These are phyloP conservation scores for Alca torda DNA, from an alignment of 2,797 vertebrate genomes.

Conservation along the genomic window DNA sequence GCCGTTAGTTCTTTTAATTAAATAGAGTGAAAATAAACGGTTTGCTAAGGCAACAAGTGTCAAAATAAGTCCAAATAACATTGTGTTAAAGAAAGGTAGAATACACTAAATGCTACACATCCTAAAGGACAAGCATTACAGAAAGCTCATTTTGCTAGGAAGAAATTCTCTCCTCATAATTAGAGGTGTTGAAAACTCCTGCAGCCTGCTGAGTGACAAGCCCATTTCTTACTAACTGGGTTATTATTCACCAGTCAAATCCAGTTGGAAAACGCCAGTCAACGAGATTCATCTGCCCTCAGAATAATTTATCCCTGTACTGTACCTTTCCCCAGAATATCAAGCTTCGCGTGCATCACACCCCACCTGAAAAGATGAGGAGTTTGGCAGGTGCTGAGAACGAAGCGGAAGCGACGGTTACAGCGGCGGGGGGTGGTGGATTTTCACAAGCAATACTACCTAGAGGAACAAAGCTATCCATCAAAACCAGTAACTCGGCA, in stretches of 20 bases:
- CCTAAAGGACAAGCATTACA: background rate
- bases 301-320: background rate
- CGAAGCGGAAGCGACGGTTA: background rate
- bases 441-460: background rate
- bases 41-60: background rate
- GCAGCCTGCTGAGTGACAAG: background rate
- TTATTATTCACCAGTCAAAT: background rate
- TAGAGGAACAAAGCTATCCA: background rate
- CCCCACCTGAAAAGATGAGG: background rate
- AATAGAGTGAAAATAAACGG: background rate
- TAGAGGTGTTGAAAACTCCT: background rate
- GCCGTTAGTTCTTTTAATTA: background rate
- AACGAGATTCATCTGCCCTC: background rate
- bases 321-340: background rate
- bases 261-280: background rate
- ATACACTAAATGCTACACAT: background rate
- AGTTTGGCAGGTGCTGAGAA: background rate
- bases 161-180: background rate
- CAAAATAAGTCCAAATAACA: background rate
- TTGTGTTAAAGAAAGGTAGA: fast-evolving
- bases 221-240: background rate
- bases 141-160: background rate
- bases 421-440: fast-evolving
- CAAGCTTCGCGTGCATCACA: background rate
- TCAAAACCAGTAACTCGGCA: background rate